Conservation (phyloP, 2,888 invertebrate genomes). For the Opisthograptis luteolata region DNA sequence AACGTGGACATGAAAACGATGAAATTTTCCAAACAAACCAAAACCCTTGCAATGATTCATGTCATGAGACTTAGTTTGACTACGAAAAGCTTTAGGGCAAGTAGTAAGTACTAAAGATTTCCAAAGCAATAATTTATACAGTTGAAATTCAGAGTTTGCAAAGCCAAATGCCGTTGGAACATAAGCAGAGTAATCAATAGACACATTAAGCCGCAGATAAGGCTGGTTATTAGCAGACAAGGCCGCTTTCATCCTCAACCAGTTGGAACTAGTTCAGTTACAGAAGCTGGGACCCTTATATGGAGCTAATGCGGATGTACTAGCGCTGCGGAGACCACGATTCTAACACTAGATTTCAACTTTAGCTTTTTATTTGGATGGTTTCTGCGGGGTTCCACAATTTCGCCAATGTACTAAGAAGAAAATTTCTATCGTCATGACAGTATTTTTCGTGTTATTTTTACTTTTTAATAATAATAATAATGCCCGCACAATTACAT, state of each 20-base stretch:
- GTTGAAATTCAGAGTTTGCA: slow-evolving; percentile 14
- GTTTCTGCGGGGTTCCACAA: background rate
- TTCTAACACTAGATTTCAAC: background rate
- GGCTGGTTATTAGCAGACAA: slow-evolving; percentile 61
- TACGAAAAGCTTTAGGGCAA: background rate
- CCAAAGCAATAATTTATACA: background rate
- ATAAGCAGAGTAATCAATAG: slow-evolving; percentile 27
- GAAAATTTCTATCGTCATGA: too few species aligned
- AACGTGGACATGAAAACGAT: too few species aligned
- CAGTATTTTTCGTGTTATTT: too few species aligned
- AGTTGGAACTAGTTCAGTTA: slow-evolving; percentile 65
- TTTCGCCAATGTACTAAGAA: too few species aligned
- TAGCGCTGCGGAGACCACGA: slow-evolving; percentile 48
- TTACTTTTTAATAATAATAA: too few species aligned
- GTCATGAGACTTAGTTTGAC: too few species aligned
- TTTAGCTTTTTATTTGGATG: too few species aligned
- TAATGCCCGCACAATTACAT: too few species aligned
- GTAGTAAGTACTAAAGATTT: too few species aligned
- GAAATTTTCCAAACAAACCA: too few species aligned
- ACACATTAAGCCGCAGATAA: slow-evolving; percentile 24
- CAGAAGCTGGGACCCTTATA: slow-evolving; percentile 67
- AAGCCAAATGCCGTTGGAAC: slow-evolving; percentile 6
- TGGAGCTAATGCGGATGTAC: slow-evolving; percentile 60
- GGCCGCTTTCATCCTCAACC: slow-evolving; percentile 61
- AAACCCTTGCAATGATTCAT: too few species aligned